Conservation (phyloP, 2,113 vertebrate species). For the Pristiophorus japonicus region DNA sequence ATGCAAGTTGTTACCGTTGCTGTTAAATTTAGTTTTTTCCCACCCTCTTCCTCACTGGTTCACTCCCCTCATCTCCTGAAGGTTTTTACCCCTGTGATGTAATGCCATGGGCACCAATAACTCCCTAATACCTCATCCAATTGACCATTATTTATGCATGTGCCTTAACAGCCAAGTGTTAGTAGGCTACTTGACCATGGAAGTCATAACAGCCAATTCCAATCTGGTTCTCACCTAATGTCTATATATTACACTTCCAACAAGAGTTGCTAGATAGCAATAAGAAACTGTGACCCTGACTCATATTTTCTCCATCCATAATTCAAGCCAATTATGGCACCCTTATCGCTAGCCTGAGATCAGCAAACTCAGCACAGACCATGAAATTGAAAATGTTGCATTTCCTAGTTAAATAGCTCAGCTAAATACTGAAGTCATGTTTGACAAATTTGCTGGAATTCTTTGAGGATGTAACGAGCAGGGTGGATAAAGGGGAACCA, state of each 20-base stretch:
- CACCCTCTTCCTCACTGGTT: too few relatives aligned
- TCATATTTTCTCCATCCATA: neutral
- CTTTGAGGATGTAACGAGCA: too few relatives aligned
- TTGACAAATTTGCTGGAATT: too few relatives aligned
- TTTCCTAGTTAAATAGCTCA: neutral
- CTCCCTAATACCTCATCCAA: neutral
- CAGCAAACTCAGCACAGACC: neutral
- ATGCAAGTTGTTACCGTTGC: too few relatives aligned
- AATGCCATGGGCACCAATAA: neutral
- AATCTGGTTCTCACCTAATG: neutral
- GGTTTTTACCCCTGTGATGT: neutral
- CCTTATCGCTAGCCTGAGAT: neutral
- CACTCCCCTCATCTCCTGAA: neutral
- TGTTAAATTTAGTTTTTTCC: too few relatives aligned
- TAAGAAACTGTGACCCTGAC: neutral
- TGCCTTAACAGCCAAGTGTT: neutral
- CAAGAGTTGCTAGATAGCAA: neutral
- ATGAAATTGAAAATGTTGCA: neutral
- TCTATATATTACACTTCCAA: neutral
- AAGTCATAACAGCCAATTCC: neutral
- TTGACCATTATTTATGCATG: neutral
- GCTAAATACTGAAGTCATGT: neutral
- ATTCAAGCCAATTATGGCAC: neutral
- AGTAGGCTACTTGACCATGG: neutral
- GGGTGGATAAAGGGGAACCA: too few relatives aligned